Conservation (phyloP, 2,888 invertebrate species). For the Epinotia demarniana region DNA sequence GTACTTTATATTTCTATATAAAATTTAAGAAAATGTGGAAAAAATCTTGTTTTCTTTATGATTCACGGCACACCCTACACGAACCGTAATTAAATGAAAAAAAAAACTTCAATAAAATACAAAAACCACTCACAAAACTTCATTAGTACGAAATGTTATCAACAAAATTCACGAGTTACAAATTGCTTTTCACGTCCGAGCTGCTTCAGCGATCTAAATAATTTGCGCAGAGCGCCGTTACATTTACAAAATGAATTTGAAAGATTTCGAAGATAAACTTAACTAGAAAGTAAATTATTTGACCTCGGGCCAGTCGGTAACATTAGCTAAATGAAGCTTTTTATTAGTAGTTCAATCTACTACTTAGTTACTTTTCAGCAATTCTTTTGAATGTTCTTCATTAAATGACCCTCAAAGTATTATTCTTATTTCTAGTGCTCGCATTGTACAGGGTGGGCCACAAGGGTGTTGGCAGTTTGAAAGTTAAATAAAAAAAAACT, state of each 20-base stretch:
- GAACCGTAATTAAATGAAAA: not conserved
- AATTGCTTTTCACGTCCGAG: constrained; percentile 27
- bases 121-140: not conserved
- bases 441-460: too few relatives aligned
- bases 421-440: too few relatives aligned
- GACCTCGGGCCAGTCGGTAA: not conserved
- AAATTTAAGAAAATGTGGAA: too few relatives aligned
- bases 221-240: constrained; percentile 16
- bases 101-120: not conserved
- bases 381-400: too few relatives aligned
- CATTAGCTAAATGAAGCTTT: not conserved
- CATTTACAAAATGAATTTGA: constrained; percentile 27
- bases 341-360: not conserved
- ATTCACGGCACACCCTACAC: too few relatives aligned
- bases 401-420: too few relatives aligned
- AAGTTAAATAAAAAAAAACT: too few relatives aligned
- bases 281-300: constrained; percentile 14
- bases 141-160: constrained; percentile 2
- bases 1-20: too few relatives aligned
- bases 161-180: constrained; percentile 11
- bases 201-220: constrained; percentile 12
- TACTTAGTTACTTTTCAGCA: too few relatives aligned
- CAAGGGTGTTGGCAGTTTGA: too few relatives aligned
- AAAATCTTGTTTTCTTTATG: too few relatives aligned
- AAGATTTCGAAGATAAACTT: constrained; percentile 4